Conservation (phyloP, 1,140 invertebrate species). For the Drosophila funebris region DNA sequence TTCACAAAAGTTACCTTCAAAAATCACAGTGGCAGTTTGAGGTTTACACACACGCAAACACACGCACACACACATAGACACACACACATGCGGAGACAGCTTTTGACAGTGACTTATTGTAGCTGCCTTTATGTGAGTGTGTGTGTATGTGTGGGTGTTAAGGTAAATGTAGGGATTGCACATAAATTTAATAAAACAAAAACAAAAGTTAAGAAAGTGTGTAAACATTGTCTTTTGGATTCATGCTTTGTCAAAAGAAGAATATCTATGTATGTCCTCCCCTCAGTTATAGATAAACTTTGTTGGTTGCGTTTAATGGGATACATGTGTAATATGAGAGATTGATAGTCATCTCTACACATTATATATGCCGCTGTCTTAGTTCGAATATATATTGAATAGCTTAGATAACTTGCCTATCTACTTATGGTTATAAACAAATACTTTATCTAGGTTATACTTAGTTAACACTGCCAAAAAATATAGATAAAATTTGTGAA, state of each 20-base stretch:
- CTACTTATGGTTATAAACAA: no score
- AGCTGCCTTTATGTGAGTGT: slow-evolving; percentile 1
- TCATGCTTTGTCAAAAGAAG: slow-evolving; percentile 8
- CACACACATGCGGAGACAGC: slow-evolving; percentile 12
- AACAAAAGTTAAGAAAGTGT: slow-evolving; percentile 4
- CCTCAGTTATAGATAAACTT: neutral
- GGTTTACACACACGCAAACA: slow-evolving; percentile 30
- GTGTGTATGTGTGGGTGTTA: neutral
- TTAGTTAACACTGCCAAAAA: no score
- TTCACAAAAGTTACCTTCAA: slow-evolving; percentile 63
- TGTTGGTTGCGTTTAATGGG: neutral
- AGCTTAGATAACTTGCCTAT: no score
- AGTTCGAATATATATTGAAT: neutral
- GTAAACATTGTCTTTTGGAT: neutral
- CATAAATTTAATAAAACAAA: slow-evolving; percentile 37
- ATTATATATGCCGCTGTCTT: neutral
- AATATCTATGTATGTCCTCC: neutral
- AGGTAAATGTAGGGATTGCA: neutral
- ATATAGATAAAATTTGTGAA: no score
- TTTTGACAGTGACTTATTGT: slow-evolving; percentile 72
- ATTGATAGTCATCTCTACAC: neutral
- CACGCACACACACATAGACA: neutral
- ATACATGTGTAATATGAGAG: neutral
- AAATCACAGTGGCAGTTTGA: slow-evolving; percentile 48
- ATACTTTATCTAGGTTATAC: no score